A percentile compares a stretch with the other conserved stretches of the same genome.
These are phyloP conservation scores for Ceratosolen fusciceps DNA, from an alignment of 1,140 invertebrate species.

Conservation along the genomic window DNA sequence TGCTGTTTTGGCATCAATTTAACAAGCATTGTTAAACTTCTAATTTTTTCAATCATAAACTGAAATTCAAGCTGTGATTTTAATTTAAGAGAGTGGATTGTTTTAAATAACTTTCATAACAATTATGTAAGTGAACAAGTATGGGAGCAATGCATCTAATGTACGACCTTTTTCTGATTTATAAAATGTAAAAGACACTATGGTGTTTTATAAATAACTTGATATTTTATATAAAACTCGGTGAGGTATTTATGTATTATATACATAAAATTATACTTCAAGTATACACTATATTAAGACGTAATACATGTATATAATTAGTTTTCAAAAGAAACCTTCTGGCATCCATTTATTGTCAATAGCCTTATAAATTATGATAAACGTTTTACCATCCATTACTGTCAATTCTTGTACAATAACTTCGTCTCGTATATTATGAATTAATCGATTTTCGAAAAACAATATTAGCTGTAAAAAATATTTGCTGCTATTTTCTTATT, in stretches of 20 bases:
- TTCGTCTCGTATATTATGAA: neutral
- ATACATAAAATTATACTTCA: no score
- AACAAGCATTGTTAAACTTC: neutral
- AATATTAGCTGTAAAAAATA: neutral
- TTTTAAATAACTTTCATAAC: neutral
- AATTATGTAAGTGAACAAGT: neutral
- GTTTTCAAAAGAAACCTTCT: neutral
- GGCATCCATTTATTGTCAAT: neutral
- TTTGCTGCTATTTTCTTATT: neutral
- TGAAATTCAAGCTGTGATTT: neutral
- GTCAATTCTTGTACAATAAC: neutral
- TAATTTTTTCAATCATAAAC: constrained; percentile 4
- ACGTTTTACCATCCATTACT: neutral
- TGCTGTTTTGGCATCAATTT: neutral
- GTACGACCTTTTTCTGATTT: constrained; percentile 10
- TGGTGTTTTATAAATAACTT: neutral
- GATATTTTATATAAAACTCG: neutral
- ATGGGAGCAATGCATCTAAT: neutral
- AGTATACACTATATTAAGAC: no score
- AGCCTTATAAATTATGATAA: neutral
- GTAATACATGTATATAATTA: neutral
- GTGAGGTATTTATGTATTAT: no score
- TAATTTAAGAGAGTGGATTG: constrained; percentile 8
- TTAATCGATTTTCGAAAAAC: neutral
- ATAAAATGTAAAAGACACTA: no score